A percentile compares a stretch with the other conserved stretches of the same genome.
Evolutionary conservation across 2,888 invertebrate species (phyloP).

Genomic region (Napeogenes inachia): DNA sequence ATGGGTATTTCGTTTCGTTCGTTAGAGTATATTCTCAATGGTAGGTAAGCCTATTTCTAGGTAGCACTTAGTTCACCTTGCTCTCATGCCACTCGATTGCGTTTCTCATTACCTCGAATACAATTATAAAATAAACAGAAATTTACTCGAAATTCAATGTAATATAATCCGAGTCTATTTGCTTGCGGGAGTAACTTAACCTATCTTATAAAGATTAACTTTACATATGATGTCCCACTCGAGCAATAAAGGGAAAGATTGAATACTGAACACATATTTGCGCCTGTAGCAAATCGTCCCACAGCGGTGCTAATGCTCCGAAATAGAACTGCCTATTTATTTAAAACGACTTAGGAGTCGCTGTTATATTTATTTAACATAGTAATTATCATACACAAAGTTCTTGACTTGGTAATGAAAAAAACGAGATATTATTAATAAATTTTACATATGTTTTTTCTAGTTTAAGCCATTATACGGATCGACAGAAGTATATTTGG

Average conservation of each 20-base stretch:
- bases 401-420: too few relatives aligned
- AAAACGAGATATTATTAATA: too few relatives aligned
- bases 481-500: too few relatives aligned
- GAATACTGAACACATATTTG: constrained; percentile 40
- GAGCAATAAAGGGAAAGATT: constrained; percentile 36
- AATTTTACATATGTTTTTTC: too few relatives aligned
- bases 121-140: neutral
- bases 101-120: neutral
- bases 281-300: constrained; percentile 34
- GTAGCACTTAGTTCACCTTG: neutral
- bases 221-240: constrained; percentile 29
- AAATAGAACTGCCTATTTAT: constrained; percentile 21
- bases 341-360: too few relatives aligned
- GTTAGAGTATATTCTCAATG: too few relatives aligned
- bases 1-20: too few relatives aligned
- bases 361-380: too few relatives aligned
- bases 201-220: constrained; percentile 33
- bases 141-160: neutral
- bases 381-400: too few relatives aligned
- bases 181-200: constrained; percentile 23
- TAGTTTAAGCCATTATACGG: too few relatives aligned
- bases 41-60: too few relatives aligned
- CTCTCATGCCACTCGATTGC: too few relatives aligned
- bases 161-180: neutral
- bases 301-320: constrained; percentile 32